phyloP scores from a whole-genome alignment of 2,888 invertebrate genomes.

The Drosophila macrospina region DNA sequence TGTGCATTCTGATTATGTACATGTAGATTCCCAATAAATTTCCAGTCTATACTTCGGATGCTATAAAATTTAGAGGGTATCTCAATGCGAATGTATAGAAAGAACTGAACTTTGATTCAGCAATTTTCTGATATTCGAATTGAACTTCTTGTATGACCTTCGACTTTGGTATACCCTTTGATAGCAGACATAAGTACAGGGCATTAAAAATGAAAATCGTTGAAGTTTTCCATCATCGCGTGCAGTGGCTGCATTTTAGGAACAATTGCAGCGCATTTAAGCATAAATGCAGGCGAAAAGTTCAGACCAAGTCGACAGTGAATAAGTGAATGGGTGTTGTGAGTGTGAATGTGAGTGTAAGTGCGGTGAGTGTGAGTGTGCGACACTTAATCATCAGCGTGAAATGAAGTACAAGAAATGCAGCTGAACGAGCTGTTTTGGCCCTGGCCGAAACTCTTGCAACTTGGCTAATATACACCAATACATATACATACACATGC shows the following conservation, averaged over 20 bases:
- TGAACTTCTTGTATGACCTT: too few relatives aligned
- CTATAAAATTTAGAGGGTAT: too few relatives aligned
- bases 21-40: too few relatives aligned
- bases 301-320: constrained; percentile 58
- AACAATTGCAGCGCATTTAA: constrained; percentile 75
- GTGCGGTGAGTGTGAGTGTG: constrained; percentile 29
- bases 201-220: constrained; percentile 59
- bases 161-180: neutral
- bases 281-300: constrained; percentile 76
- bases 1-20: too few relatives aligned
- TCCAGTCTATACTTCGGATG: too few relatives aligned
- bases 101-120: too few relatives aligned
- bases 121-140: too few relatives aligned
- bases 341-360: constrained; percentile 15
- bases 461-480: constrained; percentile 10
- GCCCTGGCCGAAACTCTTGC: constrained; percentile 21
- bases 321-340: constrained; percentile 47
- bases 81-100: too few relatives aligned
- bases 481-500: constrained; percentile 4
- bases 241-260: constrained; percentile 73
- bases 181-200: constrained; percentile 7
- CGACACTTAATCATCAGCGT: constrained; percentile 79
- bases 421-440: constrained; percentile 23
- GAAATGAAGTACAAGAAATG: constrained; percentile 75
- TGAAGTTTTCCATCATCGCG: constrained; percentile 77